Conservation (phyloP, 2,113 vertebrate genomes). For the Xenopus tropicalis region UCB_Xtro_10.0 CM004443.2:171434501-171435000, state of each 20-base stretch:
- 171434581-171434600: no score
- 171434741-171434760: slow-evolving; percentile 43
- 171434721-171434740: slow-evolving; percentile 15
- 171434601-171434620: neutral
- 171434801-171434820: slow-evolving; percentile 40
- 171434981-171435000: no score
- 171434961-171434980: neutral
- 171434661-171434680: neutral
- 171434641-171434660: no score
- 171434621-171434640: no score
- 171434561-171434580: no score
- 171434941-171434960: neutral
- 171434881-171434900: slow-evolving; percentile 51
- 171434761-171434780: slow-evolving; percentile 30
- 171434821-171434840: slow-evolving; percentile 48
- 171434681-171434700: slow-evolving; percentile 22
- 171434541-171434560: no score
- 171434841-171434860: slow-evolving; percentile 35
- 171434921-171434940: neutral
- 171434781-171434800: no score
- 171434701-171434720: slow-evolving; percentile 37
- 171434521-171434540: no score
- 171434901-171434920: slow-evolving; percentile 18
- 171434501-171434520: no score
- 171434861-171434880: slow-evolving; percentile 49